Evolutionary conservation across 1,140 invertebrate species (phyloP).

Genomic region (Helicorthomorpha holstii): DNA sequence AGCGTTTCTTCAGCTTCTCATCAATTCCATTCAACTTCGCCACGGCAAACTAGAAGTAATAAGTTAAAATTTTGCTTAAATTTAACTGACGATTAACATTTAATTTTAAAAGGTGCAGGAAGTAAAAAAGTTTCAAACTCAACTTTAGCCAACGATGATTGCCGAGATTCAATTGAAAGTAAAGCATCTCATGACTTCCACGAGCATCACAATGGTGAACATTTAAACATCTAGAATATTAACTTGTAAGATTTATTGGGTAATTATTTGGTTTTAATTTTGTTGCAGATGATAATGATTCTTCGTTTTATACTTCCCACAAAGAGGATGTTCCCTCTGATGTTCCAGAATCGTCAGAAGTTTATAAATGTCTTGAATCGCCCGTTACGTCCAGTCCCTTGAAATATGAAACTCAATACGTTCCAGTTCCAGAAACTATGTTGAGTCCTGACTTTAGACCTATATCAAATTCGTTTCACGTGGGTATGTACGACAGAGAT

Average conservation of each 20-base stretch:
- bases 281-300: slow-evolving; percentile 10
- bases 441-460: slow-evolving; percentile 60
- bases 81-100: no score
- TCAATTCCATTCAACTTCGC: no score
- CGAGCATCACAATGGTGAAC: no score
- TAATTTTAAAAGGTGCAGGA: no score
- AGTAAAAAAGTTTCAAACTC: no score
- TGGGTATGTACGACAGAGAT: background rate
- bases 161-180: no score
- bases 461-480: background rate
- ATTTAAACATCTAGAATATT: background rate
- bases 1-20: no score
- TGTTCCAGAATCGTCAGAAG: slow-evolving; percentile 15
- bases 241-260: background rate
- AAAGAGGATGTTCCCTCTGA: slow-evolving; percentile 21
- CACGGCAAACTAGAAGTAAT: no score
- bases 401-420: slow-evolving; percentile 60
- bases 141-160: no score
- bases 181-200: no score
- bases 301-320: slow-evolving; percentile 15
- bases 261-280: slow-evolving; percentile 11
- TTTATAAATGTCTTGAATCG: slow-evolving; percentile 12
- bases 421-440: slow-evolving; percentile 64
- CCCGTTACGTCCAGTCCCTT: slow-evolving; percentile 35
- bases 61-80: no score